Conservation (phyloP, 2,888 invertebrate genomes). For the Drosophila macrospina region DNA sequence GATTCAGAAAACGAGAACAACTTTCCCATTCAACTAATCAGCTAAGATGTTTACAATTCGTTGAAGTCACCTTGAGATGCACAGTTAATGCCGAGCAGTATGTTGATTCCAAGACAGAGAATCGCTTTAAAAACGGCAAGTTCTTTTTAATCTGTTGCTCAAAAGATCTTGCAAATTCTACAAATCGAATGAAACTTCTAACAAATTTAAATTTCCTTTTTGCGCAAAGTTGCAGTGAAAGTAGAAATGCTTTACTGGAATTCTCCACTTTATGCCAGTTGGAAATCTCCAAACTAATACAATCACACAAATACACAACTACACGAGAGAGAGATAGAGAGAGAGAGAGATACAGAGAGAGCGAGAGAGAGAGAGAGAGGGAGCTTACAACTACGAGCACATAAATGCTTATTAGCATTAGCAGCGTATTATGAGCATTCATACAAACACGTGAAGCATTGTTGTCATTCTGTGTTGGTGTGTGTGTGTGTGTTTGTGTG, state of each 20-base stretch:
- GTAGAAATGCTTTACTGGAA: conserved; percentile 13
- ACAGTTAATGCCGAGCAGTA: no score
- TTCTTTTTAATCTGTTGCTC: no score
- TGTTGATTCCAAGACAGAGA: neutral
- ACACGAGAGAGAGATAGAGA: conserved; percentile 1
- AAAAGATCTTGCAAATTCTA: no score
- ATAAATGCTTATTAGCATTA: conserved; percentile 72
- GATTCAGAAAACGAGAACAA: no score
- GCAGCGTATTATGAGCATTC: conserved; percentile 66
- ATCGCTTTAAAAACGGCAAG: no score
- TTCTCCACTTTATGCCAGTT: neutral
- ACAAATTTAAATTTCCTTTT: neutral
- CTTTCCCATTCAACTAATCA: no score
- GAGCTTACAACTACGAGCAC: conserved; percentile 29
- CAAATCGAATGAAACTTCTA: no score
- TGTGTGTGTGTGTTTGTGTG: conserved; percentile 9
- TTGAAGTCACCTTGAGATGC: no score
- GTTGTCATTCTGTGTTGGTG: conserved; percentile 2
- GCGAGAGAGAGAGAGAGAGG: conserved; percentile 1
- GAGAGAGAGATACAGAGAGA: conserved; percentile 5
- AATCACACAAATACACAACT: neutral
- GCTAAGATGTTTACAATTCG: no score
- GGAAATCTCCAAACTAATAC: neutral
- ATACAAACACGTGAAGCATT: conserved; percentile 35
- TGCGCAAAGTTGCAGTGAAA: neutral